phyloP scores from a whole-genome alignment of 2,888 invertebrate species.

The Cataglyphis albicans region DNA sequence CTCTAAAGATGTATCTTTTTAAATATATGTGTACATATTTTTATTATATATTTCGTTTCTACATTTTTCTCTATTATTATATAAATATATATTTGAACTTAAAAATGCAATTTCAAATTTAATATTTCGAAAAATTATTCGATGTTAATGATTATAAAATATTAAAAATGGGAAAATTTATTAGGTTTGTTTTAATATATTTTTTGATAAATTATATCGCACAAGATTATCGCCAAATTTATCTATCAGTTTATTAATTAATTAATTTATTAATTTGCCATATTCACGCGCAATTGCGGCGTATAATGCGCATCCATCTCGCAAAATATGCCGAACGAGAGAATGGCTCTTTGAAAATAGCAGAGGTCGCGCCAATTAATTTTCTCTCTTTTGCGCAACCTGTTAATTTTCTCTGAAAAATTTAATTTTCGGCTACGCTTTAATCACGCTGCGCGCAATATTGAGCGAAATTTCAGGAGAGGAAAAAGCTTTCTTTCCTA shows the following conservation, averaged over 20 bases:
- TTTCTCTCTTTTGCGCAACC: slow-evolving; percentile 48
- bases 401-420: slow-evolving; percentile 54
- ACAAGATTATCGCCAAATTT: slow-evolving; percentile 32
- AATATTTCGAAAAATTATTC: not conserved
- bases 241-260: slow-evolving; percentile 45
- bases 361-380: slow-evolving; percentile 50
- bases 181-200: not conserved
- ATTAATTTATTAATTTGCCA: slow-evolving; percentile 49
- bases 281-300: not conserved
- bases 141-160: not conserved
- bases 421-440: slow-evolving; percentile 51
- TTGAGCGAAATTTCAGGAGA: slow-evolving; percentile 53
- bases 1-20: not conserved
- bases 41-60: not conserved
- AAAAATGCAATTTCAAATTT: not conserved
- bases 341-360: slow-evolving; percentile 49
- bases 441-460: slow-evolving; percentile 50
- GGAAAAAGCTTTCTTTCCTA: slow-evolving; percentile 17
- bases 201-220: slow-evolving; percentile 16
- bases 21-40: not conserved
- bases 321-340: slow-evolving; percentile 34
- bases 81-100: not conserved
- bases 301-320: slow-evolving; percentile 8
- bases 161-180: slow-evolving; percentile 18
- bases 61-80: not conserved